Base-by-base conservation (phyloP, 2,797 vertebrate species). In the Chromis chromis region DNA sequence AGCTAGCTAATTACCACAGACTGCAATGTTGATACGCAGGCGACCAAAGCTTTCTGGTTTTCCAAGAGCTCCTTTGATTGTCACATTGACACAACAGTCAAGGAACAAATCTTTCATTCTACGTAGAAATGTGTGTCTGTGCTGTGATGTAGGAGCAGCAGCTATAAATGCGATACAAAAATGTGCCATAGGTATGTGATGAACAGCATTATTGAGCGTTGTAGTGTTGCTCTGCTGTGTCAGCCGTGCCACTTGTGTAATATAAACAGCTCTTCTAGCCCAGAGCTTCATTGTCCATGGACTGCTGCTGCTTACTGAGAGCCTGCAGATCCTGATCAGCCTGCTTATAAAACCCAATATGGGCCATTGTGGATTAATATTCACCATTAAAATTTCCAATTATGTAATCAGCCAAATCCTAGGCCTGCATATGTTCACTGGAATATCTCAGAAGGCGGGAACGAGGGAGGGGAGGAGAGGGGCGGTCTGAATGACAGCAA, bases 381-480 rank as follows among this genome's bases (percentile, higher is more conserved):
- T 92, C 89, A 86, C 89, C 86, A 93, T 93, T 91, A 88, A 94
- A 93, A 94, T 93, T 84, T 92, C 86, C 91, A 94, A 92, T 95
- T 91, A 95, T 94, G 87, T 94, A 95, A 95, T 95, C 92, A 89
- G 86, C 81, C 84, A 90, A 94, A 93, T 94, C 93, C 92, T 88
- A 77, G 72, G 83, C 28, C 79, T 89, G 87, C 89, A 86, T 92
- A 88, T 88, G 91, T 89, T 93, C 89, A 80, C 86, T 81, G 64
- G 86, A 92, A 85, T 87, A 85, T 90, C 83, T 84, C 86, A 73
- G 79, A 83, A 84, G 79, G 77, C 78, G 69, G 83, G 71, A 68
- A 64, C 6, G 59, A 77, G 61, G 36, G 54, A 56, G 40, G 53
- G 59, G 70, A 50, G 60, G 57, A 16, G 56, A 56, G 70, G 39